These are phyloP conservation scores for Andrena dorsata DNA, from an alignment of 2,888 invertebrate species.

Conservation along the genomic window DNA sequence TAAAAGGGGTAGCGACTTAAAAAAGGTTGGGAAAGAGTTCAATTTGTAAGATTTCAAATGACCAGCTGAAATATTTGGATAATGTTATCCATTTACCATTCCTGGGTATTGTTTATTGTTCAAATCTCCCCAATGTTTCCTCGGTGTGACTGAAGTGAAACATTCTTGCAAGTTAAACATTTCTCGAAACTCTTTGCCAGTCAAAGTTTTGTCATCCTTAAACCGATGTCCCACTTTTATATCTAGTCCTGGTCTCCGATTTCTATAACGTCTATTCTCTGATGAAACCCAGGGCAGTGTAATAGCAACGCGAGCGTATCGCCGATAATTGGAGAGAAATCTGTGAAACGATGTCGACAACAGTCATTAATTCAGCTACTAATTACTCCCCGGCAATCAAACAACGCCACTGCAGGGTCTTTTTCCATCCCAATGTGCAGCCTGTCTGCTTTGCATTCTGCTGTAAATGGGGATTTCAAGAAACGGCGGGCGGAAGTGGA, in stretches of 20 bases:
- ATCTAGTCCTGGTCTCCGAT: neutral
- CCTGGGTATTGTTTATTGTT: no score
- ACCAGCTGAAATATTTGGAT: neutral
- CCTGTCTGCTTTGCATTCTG: neutral
- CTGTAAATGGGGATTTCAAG: neutral
- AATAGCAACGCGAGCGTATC: neutral
- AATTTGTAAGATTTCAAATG: neutral
- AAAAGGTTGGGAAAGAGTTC: neutral
- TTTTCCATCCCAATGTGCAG: neutral
- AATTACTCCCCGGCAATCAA: conserved; percentile 2
- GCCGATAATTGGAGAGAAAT: neutral
- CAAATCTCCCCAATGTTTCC: no score
- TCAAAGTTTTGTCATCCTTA: no score
- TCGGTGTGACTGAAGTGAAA: no score
- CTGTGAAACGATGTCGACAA: conserved; percentile 4
- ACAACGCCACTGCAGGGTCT: neutral
- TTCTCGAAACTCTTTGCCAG: no score
- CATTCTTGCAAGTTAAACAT: no score
- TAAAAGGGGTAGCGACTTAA: no score
- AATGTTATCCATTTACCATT: neutral
- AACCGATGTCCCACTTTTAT: no score
- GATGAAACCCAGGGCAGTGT: neutral
- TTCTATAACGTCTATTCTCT: neutral
- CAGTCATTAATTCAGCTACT: conserved; percentile 6
- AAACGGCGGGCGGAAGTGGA: neutral